Percentiles rank a stretch among this genome's conserved stretches.
Conservation (phyloP, 2,888 invertebrate genomes). For the Cosmia trapezina region DNA sequence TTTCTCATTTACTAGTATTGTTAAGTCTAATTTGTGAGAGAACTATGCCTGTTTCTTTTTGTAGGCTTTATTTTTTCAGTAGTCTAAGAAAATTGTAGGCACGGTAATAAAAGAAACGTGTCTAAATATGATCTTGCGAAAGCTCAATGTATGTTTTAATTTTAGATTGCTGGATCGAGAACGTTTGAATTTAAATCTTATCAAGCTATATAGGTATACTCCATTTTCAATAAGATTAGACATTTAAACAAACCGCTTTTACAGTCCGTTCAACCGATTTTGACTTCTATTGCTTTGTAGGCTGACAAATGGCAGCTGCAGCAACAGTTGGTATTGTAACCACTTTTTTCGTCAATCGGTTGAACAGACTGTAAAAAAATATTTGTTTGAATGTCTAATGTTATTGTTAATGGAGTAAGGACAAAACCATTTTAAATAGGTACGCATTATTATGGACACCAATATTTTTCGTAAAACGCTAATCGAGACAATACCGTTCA, state of each 20-base stretch:
- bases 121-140: background rate
- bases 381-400: too few relatives aligned
- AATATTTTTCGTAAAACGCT: background rate
- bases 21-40: conserved; percentile 21
- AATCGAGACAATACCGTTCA: background rate
- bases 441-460: background rate
- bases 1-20: conserved; percentile 39
- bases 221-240: too few relatives aligned
- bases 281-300: too few relatives aligned
- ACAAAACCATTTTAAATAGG: background rate
- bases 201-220: background rate
- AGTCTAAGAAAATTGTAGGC: background rate
- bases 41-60: background rate
- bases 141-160: background rate
- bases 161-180: background rate
- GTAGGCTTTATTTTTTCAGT: background rate
- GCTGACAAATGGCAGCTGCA: too few relatives aligned
- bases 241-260: too few relatives aligned
- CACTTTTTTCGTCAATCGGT: too few relatives aligned
- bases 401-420: too few relatives aligned
- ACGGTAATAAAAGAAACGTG: background rate
- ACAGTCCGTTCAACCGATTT: too few relatives aligned
- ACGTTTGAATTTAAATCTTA: background rate
- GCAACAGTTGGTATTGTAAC: too few relatives aligned
- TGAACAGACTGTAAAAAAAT: too few relatives aligned